These are phyloP conservation scores for Apomyelois bistriatella DNA, from an alignment of 2,888 invertebrate species.

Conservation along the genomic window DNA sequence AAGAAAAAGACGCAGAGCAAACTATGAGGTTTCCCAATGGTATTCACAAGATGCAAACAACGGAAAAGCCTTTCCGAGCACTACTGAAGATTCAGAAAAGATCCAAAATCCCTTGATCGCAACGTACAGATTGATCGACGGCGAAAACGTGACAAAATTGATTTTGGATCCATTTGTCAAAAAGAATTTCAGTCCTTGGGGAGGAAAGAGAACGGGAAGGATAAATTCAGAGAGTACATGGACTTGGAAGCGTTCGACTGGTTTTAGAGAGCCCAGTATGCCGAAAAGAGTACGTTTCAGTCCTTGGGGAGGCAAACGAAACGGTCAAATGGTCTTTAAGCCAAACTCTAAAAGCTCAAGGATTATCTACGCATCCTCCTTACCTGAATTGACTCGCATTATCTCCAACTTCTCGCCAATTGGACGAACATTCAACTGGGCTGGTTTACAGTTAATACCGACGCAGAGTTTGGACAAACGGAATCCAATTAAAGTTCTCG, in stretches of 20 bases:
- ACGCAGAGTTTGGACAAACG: constrained; percentile 52
- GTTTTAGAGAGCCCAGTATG: constrained; percentile 64
- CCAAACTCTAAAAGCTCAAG: constrained; percentile 53
- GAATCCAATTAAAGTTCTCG: constrained; percentile 56
- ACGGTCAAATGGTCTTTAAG: constrained; percentile 63
- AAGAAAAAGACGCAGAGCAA: constrained; percentile 35
- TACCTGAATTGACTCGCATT: constrained; percentile 59
- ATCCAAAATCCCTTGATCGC: constrained; percentile 29
- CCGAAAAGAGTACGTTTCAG: constrained; percentile 71
- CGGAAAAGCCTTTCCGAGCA: not conserved
- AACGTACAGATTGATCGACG: constrained; percentile 25
- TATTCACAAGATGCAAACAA: constrained; percentile 29
- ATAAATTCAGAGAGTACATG: constrained; percentile 49
- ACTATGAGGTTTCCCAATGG: constrained; percentile 38
- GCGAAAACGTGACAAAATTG: constrained; percentile 41
- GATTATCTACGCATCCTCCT: constrained; percentile 54
- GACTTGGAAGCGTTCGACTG: constrained; percentile 61
- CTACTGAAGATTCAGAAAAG: constrained; percentile 19
- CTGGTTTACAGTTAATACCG: constrained; percentile 55
- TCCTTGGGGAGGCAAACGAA: constrained; percentile 72
- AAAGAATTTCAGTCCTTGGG: constrained; percentile 70
- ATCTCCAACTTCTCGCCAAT: constrained; percentile 54
- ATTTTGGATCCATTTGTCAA: constrained; percentile 39
- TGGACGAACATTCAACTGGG: constrained; percentile 40
- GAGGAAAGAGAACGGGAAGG: constrained; percentile 51